phyloP scores from a whole-genome alignment of 1,140 invertebrate genomes.

The Diachasmimorpha longicaudata region DNA sequence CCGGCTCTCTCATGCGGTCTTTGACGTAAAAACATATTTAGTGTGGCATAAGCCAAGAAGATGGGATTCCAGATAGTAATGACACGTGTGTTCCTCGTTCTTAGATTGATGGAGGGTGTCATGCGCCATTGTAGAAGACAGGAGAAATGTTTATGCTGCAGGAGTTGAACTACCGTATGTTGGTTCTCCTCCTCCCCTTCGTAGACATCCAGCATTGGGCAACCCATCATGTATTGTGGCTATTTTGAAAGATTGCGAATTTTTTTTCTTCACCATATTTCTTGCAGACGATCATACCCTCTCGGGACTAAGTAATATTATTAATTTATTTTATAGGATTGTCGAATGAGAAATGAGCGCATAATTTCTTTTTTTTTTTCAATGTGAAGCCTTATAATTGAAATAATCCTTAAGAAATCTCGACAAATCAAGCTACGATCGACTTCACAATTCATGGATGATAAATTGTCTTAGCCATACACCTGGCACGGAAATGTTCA shows the following conservation, averaged over 20 bases:
- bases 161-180: background rate
- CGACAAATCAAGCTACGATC: background rate
- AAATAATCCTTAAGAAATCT: background rate
- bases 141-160: too few species aligned
- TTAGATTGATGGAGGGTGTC: background rate
- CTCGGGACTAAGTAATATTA: background rate
- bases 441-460: background rate
- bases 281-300: background rate
- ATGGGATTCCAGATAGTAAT: background rate
- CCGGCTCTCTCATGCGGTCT: too few species aligned
- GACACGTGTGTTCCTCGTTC: background rate
- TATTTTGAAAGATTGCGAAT: background rate
- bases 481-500: background rate
- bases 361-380: too few species aligned
- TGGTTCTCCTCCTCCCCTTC: too few species aligned
- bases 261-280: background rate
- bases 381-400: background rate
- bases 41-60: too few species aligned
- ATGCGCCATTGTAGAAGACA: background rate
- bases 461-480: background rate
- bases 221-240: background rate
- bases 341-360: background rate
- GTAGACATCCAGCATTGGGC: background rate
- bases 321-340: background rate
- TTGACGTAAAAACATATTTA: too few species aligned